phyloP scores from a whole-genome alignment of 2,888 invertebrate genomes.

The Acleris cristana region DNA sequence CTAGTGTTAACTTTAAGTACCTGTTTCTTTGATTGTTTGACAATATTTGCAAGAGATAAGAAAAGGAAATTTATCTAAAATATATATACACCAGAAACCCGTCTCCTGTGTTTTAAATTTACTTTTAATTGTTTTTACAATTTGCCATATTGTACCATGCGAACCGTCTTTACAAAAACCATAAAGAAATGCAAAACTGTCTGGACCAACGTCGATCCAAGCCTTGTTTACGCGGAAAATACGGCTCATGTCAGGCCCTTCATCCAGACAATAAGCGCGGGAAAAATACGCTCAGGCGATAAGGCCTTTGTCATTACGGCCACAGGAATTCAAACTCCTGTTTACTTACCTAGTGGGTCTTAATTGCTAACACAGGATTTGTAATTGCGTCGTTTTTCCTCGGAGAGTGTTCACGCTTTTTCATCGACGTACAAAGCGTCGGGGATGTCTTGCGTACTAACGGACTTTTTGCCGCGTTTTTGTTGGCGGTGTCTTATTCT shows the following conservation, averaged over 20 bases:
- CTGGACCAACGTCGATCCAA: conserved; percentile 13
- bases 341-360: background rate
- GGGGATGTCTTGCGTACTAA: conserved; percentile 9
- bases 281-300: conserved; percentile 17
- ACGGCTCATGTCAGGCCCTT: conserved; percentile 29
- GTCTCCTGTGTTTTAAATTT: too few relatives aligned
- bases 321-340: background rate
- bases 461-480: conserved; percentile 22
- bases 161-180: conserved; percentile 5
- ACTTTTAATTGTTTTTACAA: too few relatives aligned
- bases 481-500: conserved; percentile 6
- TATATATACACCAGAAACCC: too few relatives aligned
- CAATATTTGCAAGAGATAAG: too few relatives aligned
- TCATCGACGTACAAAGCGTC: conserved; percentile 26
- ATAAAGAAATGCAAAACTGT: conserved; percentile 23
- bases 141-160: background rate
- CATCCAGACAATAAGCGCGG: conserved; percentile 27
- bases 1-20: too few relatives aligned
- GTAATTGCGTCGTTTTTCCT: conserved; percentile 6
- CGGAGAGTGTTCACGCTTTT: conserved; percentile 14
- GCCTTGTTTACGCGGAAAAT: conserved; percentile 26
- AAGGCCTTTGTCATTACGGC: conserved; percentile 1
- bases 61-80: too few relatives aligned
- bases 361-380: background rate
- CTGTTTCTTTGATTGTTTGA: too few relatives aligned